Base-by-base conservation (phyloP, 2,113 vertebrate genomes). In the Tyrannus savana region DNA sequence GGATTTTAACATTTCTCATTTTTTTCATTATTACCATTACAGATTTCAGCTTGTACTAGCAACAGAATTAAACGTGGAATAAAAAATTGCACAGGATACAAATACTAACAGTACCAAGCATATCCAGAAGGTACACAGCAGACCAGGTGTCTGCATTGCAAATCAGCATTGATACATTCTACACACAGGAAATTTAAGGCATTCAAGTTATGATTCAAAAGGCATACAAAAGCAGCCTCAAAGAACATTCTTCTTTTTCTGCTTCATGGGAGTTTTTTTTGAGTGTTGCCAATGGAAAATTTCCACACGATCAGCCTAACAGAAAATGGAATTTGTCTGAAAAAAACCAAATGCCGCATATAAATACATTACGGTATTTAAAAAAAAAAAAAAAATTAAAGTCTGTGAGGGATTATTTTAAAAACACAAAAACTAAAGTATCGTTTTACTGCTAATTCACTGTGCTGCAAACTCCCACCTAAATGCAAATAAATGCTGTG, bases 371-470 rank as follows among this genome's bases (percentile, higher is more conserved):
- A 63, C 12, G 13, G 44, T 37, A 35, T 56, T 60, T 33, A 33
- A 59, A 41, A 22, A 44, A 68, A n/a, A 68, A n/a, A 50, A 50
- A 50, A 6, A 35, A 23, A n/a, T 35, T 12, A 76, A 77, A 77
- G 39, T 31, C 47, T 66, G 4, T 6, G 24, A 92, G 10, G 27
- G 90, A 69, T 74, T 73, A 53, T 52, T 91, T 55, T 6, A 53
- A 66, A 93, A 92, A 55, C 68, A 56, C 41, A 86, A 86, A 55
- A 81, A 62, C 56, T 62, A 12, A 89, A 86, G 78, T 91, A 95
- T 95, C 58, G 2, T 46, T 81, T 96, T 95, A 93, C 83, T 62
- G 71, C 60, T 91, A 96, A 96, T 95, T 93, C 87, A 62, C 83
- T 83, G 74, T 28, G 68, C 77, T 62, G 44, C 90, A 93, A 92